Evolutionary conservation across 1,140 invertebrate species (phyloP), one percentile per base, ranked within the genome.

Genomic region (Mizuhopecten yessoensis): DNA sequence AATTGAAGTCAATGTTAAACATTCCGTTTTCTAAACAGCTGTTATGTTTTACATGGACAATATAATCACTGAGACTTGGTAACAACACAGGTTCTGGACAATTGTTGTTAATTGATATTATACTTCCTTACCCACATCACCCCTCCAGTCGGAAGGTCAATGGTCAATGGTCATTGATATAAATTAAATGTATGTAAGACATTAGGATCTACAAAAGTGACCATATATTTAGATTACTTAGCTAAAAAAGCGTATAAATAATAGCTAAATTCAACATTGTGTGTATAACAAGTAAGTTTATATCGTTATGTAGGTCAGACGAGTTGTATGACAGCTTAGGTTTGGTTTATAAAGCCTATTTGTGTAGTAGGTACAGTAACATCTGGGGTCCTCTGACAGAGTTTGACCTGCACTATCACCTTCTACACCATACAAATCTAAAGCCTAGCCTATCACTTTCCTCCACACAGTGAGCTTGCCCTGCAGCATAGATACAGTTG

Each of bases 251-350:
- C 23, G 11, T n/a, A 75, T n/a, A 29, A 29, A 75, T 3, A n/a
- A 75, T 75, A 2, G 2, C 5, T 23, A 7, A 29, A 29, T 75
- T 29, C 1, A 75, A 75, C n/a, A 75, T n/a, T 75, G 23, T 75
- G 57, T 75, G 57, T 2, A 57, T 75, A 3, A 75, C 57, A 17
- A 3, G 42, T 45, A 45, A 15, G 42, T 45, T n/a, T 57, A 13
- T n/a, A n/a, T 75, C n/a, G n/a, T 23, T 75, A 75, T 75, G n/a
- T 75, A 75, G 57, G 57, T 75, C 57, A 75, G 57, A 75, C 9
- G 29, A 75, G 23, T 75, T 17, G n/a, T 75, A 29, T 75, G 17
- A n/a, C n/a, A 75, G 57, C 57, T 29, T 75, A 45, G 42, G 42
- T 17, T 13, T 45, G 42, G 42, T 29, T 29, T n/a, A 75, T 29